Conservation (phyloP, 2,113 vertebrate genomes). For the Platichthys flesus region DNA sequence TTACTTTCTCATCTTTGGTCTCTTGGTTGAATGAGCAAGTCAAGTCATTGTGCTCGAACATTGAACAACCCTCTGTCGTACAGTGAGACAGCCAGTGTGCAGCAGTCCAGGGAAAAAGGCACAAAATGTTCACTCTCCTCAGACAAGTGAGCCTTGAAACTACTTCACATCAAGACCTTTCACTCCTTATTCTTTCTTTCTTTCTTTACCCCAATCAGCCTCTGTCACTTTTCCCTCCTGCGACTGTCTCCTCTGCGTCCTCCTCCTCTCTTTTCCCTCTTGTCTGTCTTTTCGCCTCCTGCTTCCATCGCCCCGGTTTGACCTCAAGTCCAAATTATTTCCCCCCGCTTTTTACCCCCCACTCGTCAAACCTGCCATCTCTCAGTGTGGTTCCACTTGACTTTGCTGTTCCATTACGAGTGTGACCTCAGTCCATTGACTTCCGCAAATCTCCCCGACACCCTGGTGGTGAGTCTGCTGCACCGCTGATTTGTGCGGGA, state of each 20-base stretch:
- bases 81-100: neutral
- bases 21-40: conserved; percentile 39
- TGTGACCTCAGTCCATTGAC: conserved; percentile 62
- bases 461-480: conserved; percentile 30
- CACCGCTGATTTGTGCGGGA: conserved; percentile 44
- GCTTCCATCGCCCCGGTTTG: conserved; percentile 30
- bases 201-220: conserved; percentile 5
- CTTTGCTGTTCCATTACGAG: conserved; percentile 62
- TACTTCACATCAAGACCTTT: conserved; percentile 6
- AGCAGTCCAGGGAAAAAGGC: conserved; percentile 15
- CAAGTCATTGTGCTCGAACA: conserved; percentile 23
- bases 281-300: neutral
- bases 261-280: too few species aligned
- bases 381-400: conserved; percentile 58
- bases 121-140: conserved; percentile 20
- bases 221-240: conserved; percentile 6
- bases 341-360: neutral
- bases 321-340: conserved; percentile 23
- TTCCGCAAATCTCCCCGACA: conserved; percentile 39
- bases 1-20: neutral
- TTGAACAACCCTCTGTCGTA: conserved; percentile 19
- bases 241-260: neutral
- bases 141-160: conserved; percentile 49
- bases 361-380: conserved; percentile 51
- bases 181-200: neutral